A percentile compares a stretch with the other conserved stretches of the same genome.
Evolutionary conservation across 2,888 invertebrate genomes (phyloP).

Genomic region (Drosophila nigricruria): DNA sequence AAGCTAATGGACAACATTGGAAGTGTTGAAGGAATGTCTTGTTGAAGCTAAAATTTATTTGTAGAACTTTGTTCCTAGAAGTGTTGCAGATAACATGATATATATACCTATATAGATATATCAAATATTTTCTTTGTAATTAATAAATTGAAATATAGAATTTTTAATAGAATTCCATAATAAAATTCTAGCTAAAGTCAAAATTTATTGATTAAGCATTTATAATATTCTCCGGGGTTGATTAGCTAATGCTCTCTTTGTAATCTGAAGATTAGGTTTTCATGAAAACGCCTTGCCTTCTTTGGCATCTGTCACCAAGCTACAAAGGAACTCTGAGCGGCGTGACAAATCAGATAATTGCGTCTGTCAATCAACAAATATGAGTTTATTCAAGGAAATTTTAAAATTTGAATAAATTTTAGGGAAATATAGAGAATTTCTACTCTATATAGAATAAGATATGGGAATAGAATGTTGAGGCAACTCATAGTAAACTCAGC

Average conservation of each 20-base stretch:
- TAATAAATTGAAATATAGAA: no score
- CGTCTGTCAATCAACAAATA: constrained; percentile 16
- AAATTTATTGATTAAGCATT: neutral
- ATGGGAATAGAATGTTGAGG: neutral
- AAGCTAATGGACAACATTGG: neutral
- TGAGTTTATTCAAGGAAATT: neutral
- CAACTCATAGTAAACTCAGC: no score
- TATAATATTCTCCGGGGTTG: neutral
- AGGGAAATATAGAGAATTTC: neutral
- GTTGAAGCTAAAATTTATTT: neutral
- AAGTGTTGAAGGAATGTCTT: neutral
- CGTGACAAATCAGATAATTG: constrained; percentile 22
- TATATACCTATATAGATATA: neutral
- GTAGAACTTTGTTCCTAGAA: neutral
- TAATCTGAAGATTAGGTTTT: constrained; percentile 10
- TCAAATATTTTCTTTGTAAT: no score
- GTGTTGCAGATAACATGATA: neutral
- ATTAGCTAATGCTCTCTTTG: neutral
- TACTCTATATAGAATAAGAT: neutral
- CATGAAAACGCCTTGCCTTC: constrained; percentile 5
- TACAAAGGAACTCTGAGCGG: neutral
- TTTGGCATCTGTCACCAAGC: neutral
- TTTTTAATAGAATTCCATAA: neutral
- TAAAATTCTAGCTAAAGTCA: neutral
- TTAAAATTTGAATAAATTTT: neutral